Evolutionary conservation across 2,888 invertebrate genomes (phyloP).

Genomic region (Tethea ocularis): DNA sequence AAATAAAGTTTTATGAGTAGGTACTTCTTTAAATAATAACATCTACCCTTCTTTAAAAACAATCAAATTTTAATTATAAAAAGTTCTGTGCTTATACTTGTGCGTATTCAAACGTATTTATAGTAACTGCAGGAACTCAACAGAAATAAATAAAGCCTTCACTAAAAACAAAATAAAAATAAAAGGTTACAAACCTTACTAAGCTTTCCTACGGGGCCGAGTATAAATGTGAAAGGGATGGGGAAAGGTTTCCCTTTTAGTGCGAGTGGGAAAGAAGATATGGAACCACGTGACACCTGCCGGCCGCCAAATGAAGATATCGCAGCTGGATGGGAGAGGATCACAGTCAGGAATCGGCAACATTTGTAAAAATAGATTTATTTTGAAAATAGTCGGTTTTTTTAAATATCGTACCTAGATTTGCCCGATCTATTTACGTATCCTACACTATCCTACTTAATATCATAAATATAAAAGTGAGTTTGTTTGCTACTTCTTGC

Average conservation of each 20-base stretch:
- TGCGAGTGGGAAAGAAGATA: conserved; percentile 44
- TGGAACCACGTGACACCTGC: conserved; percentile 80
- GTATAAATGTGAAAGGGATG: conserved; percentile 63
- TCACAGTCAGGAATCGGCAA: conserved; percentile 56
- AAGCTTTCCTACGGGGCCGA: conserved; percentile 67
- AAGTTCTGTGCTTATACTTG: background rate
- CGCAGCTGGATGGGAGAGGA: conserved; percentile 79
- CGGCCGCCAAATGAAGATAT: conserved; percentile 83
- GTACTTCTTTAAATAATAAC: too few relatives aligned
- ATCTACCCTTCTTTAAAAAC: background rate
- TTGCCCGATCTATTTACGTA: too few relatives aligned
- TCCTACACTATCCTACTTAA: too few relatives aligned
- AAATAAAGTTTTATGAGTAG: too few relatives aligned
- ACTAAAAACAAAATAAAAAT: conserved; percentile 55
- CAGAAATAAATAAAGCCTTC: conserved; percentile 77
- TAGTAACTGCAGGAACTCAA: conserved; percentile 66
- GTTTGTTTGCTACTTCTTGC: too few relatives aligned
- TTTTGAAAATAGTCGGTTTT: background rate
- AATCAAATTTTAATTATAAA: background rate
- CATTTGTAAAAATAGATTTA: conserved; percentile 33
- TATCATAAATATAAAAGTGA: too few relatives aligned
- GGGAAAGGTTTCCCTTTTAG: conserved; percentile 24
- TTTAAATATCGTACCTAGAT: too few relatives aligned
- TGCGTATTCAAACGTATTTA: conserved; percentile 43
- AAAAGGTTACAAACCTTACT: conserved; percentile 59